Evolutionary conservation across 1,140 invertebrate species (phyloP), one percentile per base, ranked within the genome.

Genomic region (Drosophila grimshawi): DNA sequence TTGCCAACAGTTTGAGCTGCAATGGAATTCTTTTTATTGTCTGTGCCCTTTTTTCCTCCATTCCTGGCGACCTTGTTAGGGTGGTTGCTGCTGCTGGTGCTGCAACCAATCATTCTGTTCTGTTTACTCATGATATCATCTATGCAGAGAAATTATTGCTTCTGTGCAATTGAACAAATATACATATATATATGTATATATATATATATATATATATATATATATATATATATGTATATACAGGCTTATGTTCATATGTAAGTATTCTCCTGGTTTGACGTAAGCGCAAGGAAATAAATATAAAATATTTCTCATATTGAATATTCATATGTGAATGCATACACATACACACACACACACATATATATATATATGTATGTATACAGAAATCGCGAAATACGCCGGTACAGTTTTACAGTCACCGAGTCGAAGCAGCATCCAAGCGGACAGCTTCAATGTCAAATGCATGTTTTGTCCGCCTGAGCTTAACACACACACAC

Each of bases 251-350:
- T 7, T 11, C 29, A 29, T 30, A 45, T 32, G 1, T 37, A 4
- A 30, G 4, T 56, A 53, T 59, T 37, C 19, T 43, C n/a, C 27
- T 71, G 49, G 49, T 56, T 78, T 86, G 82, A 86, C 78, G 81
- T 78, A 75, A 75, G 65, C 63, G 29, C 5, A 49, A 65, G 45
- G 57, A 63, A 73, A 55, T 66, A 69, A 69, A 51, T 81, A 49
- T 48, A 6, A 39, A 78, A 71, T 59, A 45, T 59, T 45, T 60
- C 29, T 27, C 30, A 11, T 33, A 11, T 39, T 39, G 37, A 51
- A 19, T 19, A n/a, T n/a, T n/a, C n/a, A n/a, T n/a, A 19, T 19
- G 19, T 19, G 2, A 19, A 19, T 19, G 19, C 19, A 19, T 19
- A 19, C 19, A 19, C 3, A 32, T 55, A 46, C 30, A 37, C 45